Evolutionary conservation across 2,113 vertebrate genomes (phyloP), one percentile per base, ranked within the genome.

Genomic region (Xiphorhynchus elegans): DNA sequence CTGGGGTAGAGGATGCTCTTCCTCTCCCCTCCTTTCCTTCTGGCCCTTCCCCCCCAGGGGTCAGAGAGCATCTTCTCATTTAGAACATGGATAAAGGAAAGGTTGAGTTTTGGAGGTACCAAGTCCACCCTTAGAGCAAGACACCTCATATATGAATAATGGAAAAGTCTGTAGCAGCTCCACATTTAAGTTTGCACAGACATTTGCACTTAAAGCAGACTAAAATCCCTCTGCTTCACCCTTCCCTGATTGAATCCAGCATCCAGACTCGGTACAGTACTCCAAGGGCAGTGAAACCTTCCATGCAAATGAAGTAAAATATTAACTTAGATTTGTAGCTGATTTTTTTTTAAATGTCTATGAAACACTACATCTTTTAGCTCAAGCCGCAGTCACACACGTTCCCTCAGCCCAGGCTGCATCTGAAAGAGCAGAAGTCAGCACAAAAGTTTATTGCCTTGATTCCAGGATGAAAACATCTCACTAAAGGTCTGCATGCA

Each of bases 121-220:
- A 40, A 40, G 62, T 78, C 90, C 75, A 44, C 26, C 52, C 77
- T 73, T 35, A n/a, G 53, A 93, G 59, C 37, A 39, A 94, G 52
- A 49, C n/a, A 72, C 29, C 44, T 64, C 37, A 20, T 15, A 16
- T 3, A 70, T 59, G 70, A 94, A 95, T 91, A 94, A 91, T 46
- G 49, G 58, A 92, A 44, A 39, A 90, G 63, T 18, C 78, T 33
- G 19, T 11, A 42, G 84, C 92, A 96, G 72, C 44, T 91, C 67
- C 49, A 6, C 18, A 11, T 29, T 39, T 58, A 81, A 84, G 55
- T 91, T 85, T 64, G 69, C 74, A 72, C 70, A 91, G 78, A 86
- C 79, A 86, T 93, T 93, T 88, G 77, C 79, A 79, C 89, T 70
- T 88, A 82, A 74, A 93, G 88, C 69, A 73, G 76, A 14, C 47